Evolutionary conservation across 2,113 vertebrate genomes (phyloP), one percentile per base, ranked within the genome.

Genomic region (Elanoides forficatus): DNA sequence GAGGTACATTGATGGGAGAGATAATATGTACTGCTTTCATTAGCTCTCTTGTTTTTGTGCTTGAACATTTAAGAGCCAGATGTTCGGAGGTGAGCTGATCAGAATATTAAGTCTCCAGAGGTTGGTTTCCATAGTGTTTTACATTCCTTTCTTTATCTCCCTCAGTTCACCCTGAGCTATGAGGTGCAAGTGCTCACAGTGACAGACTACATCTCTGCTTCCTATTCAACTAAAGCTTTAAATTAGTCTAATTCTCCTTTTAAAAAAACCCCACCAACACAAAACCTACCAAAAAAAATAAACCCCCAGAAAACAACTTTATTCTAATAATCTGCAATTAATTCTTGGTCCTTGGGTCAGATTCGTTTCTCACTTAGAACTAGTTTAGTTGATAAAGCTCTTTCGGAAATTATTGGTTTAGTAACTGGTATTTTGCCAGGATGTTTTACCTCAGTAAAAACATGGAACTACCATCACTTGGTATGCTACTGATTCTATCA

Each of bases 1-100:
- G 98, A 98, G 98, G 98, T 98, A 98, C 98, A 98, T 98, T 98
- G 98, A 99, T 98, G 98, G 98, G 98, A 98, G 98, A 98, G 98
- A 98, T 99, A 98, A 98, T 98, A 98, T 98, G 98, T 98, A 98
- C 98, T 96, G 98, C 98, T 98, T 98, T 99, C 98, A 99, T 99
- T 99, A 99, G 98, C 98, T 98, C 98, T 99, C 98, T 99, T 99
- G 98, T 98, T 98, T 98, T 98, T 98, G 98, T 98, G 98, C 98
- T 98, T 98, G 97, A 98, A 98, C 98, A 98, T 99, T 98, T 98
- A 98, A 99, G 98, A 98, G 98, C 98, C 98, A 98, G 98, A 99
- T 99, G 98, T 99, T 98, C 97, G 94, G 99, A 99, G 98, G 98
- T 99, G 98, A 99, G 98, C 98, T 98, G 98, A 99, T 99, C 98